A percentile compares a stretch with the other conserved stretches of the same genome.
These are phyloP conservation scores for Pollenia griseotomentosa DNA, from an alignment of 2,888 invertebrate genomes.

Conservation along the genomic window DNA sequence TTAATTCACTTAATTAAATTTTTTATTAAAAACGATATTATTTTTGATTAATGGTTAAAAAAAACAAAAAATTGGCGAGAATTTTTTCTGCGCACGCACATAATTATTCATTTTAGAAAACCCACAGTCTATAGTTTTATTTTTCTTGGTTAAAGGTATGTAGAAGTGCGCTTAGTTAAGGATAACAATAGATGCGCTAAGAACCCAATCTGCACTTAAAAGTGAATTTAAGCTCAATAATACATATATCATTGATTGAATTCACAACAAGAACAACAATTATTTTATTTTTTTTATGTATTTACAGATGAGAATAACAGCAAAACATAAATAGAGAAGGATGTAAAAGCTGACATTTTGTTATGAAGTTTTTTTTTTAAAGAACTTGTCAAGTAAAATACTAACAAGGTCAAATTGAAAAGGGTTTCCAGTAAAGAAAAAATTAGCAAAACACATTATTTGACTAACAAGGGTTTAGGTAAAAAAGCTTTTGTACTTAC, in stretches of 20 bases:
- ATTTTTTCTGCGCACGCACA: no score
- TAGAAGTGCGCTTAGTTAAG: neutral
- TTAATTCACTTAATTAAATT: no score
- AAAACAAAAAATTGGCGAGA: no score
- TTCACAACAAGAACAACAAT: slow-evolving; percentile 8
- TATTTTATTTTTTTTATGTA: neutral
- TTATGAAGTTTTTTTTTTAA: neutral
- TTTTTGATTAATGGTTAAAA: no score
- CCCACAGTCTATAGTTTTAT: no score
- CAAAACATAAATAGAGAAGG: slow-evolving; percentile 1
- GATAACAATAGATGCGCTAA: neutral
- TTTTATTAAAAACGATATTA: no score
- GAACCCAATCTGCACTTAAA: neutral
- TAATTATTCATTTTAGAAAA: no score
- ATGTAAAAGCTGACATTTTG: neutral
- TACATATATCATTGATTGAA: neutral
- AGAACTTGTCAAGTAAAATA: neutral
- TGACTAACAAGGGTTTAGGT: no score
- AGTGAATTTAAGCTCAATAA: slow-evolving; percentile 51
- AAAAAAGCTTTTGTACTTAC: no score
- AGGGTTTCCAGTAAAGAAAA: no score
- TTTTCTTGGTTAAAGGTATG: neutral
- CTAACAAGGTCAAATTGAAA: no score
- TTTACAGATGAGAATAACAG: neutral
- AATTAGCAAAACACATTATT: no score